Evolutionary conservation across 2,113 vertebrate species (phyloP).

Genomic region (Panthera tigris): DNA sequence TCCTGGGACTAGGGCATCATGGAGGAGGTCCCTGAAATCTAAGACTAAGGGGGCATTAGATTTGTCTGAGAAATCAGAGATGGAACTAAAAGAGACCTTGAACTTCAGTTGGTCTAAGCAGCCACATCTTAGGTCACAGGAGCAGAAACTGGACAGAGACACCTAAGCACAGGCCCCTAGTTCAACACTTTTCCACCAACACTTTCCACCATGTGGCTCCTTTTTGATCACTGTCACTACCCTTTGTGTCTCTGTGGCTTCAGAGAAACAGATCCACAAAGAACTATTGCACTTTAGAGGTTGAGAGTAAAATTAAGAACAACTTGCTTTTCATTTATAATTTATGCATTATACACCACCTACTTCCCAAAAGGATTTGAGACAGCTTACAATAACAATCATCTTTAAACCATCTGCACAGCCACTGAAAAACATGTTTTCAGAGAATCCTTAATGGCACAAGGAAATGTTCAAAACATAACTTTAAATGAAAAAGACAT

Average conservation of each 20-base stretch:
- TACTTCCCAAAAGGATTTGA: slow-evolving; percentile 72
- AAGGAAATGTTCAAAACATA: slow-evolving; percentile 61
- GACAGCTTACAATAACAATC: slow-evolving; percentile 54
- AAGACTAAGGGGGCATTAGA: neutral
- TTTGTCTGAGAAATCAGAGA: neutral
- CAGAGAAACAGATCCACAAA: slow-evolving; percentile 4
- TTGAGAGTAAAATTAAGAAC: slow-evolving; percentile 61
- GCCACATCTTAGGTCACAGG: neutral
- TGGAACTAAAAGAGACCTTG: neutral
- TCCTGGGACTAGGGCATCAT: neutral
- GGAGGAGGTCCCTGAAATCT: neutral
- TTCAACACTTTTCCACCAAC: neutral
- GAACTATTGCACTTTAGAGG: neutral
- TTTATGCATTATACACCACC: slow-evolving; percentile 62
- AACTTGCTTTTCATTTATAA: slow-evolving; percentile 71
- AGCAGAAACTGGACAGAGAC: neutral
- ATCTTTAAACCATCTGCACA: slow-evolving; percentile 60
- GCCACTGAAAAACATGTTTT: slow-evolving; percentile 61
- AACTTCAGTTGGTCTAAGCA: neutral
- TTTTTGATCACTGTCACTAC: neutral
- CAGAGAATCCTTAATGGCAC: slow-evolving; percentile 61
- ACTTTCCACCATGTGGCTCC: neutral
- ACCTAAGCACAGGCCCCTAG: rapidly evolving
- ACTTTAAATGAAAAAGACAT: slow-evolving; percentile 54
- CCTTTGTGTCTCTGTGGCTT: neutral